Evolutionary conservation across 2,797 vertebrate species (phyloP), one percentile per base, ranked within the genome.

Genomic region (Pseudopleuronectes americanus): DNA sequence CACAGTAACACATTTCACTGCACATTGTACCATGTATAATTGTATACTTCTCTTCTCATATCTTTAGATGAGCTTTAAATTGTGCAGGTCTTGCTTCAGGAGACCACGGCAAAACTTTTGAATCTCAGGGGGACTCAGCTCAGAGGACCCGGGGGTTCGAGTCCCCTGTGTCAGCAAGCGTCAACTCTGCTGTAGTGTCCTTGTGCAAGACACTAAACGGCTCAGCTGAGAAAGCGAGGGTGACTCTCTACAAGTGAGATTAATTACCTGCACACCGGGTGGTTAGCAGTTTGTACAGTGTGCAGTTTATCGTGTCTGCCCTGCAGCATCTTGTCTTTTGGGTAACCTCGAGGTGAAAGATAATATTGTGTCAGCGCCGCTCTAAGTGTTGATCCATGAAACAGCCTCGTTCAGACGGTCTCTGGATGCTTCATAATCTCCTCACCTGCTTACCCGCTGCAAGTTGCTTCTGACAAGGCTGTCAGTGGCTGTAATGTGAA

Each of bases 191-290:
- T 77, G 61, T 31, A 62, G 65, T 49, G 77, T 84, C 84, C 83
- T 82, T 84, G 83, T 74, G 72, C 68, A 80, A 86, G 74, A 84
- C 60, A 62, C 43, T 60, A 21, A 62, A 59, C 5, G 7, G 4
- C 51, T 38, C 51, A 68, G 57, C 66, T 57, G 51, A 79, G 55
- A 4, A 4, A 62, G 53, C 49, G 65, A 78, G 64, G 47, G 55
- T 13, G 3, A 72, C 54, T 77, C 71, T 76, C 51, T 48, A 52
- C 56, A 87, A 77, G 68, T 74, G 71, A 81, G 76, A 87, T 84
- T 84, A 86, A 84, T 88, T 84, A 76, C 72, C 54, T 65, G 57
- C 78, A 73, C 74, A 47, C 66, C 28, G 71, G 74, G 81, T 85
- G 81, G 81, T 72, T 81, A 84, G 76, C 72, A 57, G 68, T 62